These are phyloP conservation scores for Gobius niger DNA, from an alignment of 2,113 vertebrate genomes.

Conservation along the genomic window DNA sequence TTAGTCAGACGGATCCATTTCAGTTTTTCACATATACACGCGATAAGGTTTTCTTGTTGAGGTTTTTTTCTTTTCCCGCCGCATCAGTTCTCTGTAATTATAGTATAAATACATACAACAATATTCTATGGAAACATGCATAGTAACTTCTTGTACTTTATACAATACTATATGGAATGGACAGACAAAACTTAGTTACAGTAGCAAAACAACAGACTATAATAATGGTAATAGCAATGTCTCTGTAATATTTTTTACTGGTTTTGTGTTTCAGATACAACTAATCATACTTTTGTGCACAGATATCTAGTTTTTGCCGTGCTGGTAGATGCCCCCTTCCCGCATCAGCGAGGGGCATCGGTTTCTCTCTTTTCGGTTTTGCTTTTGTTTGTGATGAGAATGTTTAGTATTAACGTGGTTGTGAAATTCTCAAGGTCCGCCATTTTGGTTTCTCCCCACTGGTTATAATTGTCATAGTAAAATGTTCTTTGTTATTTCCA, in stretches of 20 bases:
- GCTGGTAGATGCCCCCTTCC: constrained; percentile 66
- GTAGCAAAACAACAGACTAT: constrained; percentile 81
- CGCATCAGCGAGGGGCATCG: constrained; percentile 49
- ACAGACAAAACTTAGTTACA: constrained; percentile 82
- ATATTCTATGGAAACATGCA: constrained; percentile 76
- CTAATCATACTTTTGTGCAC: constrained; percentile 79
- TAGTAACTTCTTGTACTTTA: constrained; percentile 78
- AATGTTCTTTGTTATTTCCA: constrained; percentile 62
- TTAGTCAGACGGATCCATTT: constrained; percentile 53
- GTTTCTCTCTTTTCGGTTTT: constrained; percentile 61
- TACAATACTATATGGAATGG: constrained; percentile 84
- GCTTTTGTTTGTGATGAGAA: constrained; percentile 73
- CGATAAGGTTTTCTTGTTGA: constrained; percentile 64
- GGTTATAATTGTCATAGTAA: constrained; percentile 71
- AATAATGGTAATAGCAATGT: constrained; percentile 77
- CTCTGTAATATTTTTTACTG: constrained; percentile 81
- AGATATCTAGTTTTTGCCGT: constrained; percentile 78
- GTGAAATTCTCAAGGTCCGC: constrained; percentile 78
- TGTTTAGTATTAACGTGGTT: constrained; percentile 80
- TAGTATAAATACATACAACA: constrained; percentile 76
- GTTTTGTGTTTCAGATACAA: constrained; percentile 81
- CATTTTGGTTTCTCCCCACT: constrained; percentile 56
- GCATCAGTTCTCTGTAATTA: constrained; percentile 75
- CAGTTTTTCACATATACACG: constrained; percentile 49
- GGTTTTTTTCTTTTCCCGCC: constrained; percentile 72